Base-by-base conservation (phyloP, 2,113 vertebrate species). In the Mustela lutreola region DNA sequence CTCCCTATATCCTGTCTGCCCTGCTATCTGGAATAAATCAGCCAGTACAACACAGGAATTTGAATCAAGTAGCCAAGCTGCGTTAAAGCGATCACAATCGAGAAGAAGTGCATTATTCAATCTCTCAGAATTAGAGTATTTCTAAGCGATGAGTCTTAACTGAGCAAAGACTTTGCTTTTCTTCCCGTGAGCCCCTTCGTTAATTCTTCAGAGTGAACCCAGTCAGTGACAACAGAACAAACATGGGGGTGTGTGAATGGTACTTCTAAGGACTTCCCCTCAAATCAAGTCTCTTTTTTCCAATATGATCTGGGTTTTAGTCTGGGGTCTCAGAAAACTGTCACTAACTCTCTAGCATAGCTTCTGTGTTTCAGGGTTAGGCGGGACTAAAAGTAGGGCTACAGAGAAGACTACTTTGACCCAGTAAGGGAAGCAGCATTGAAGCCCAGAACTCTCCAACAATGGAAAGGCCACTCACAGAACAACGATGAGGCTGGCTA, bases 91-190 rank as follows among this genome's bases (percentile, higher is more conserved):
- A 79, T 67, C 93, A 81, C 70, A 71, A 60, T 28, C 10, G 4
- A 84, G 9, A 50, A 89, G 76, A 73, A 39, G 31, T 3, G 0
- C 26, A 63, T 82, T 97, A 81, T 84, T 94, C 28, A 79, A 24
- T 78, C 63, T 90, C 60, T 86, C 45, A 33, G 53, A 92, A 95
- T 96, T 95, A 95, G 33, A 90, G 62, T n/a, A 85, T 82, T 95
- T 94, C 78, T 86, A 92, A 97, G 88, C 94, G 84, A 91, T 71
- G 70, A 79, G 76, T 67, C 90, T 92, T 90, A 56, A 87, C 42
- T 50, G 75, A 96, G 65, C 75, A 45, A 81, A 73, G 33, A 85
- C 42, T 83, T 60, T 70, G 48, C 71, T 93, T 95, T 95, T 86
- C 91, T 93, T 91, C n/a, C 88, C 79, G 45, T 91, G 60, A 81